Evolutionary conservation across 2,797 vertebrate genomes (phyloP).

Genomic region (Anguilla anguilla): DNA sequence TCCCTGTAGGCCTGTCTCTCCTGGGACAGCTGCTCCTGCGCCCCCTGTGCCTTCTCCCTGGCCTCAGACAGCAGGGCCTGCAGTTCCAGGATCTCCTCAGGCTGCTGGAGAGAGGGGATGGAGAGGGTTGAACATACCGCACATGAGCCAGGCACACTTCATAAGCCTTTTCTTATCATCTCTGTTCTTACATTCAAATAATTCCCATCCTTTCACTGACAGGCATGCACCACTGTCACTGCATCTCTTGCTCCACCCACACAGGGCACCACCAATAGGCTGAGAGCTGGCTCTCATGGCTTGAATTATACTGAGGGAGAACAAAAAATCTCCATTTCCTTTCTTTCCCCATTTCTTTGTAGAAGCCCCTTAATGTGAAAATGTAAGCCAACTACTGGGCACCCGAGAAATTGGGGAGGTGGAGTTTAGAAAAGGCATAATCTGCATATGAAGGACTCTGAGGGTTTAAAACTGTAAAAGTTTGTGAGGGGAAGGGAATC

Average conservation of each 20-base stretch:
- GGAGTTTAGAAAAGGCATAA: background rate
- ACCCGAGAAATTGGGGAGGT: conserved; percentile 24
- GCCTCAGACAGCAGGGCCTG: conserved; percentile 75
- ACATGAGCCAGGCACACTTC: background rate
- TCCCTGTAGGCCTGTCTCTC: conserved; percentile 80
- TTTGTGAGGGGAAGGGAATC: background rate
- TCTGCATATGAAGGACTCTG: background rate
- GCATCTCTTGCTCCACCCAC: background rate
- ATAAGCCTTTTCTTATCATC: background rate
- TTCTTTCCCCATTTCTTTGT: background rate
- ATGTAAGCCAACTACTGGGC: conserved; percentile 18
- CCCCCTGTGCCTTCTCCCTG: conserved; percentile 73
- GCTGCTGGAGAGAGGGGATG: conserved; percentile 21
- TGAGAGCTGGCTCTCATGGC: background rate
- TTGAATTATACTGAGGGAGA: conserved; percentile 25
- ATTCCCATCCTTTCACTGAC: background rate
- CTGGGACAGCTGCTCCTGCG: conserved; percentile 80
- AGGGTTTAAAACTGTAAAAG: background rate
- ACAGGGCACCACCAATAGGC: background rate
- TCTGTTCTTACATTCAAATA: no score
- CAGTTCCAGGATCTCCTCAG: conserved; percentile 75
- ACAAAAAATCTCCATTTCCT: conserved; percentile 10
- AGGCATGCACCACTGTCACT: background rate
- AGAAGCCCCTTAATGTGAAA: conserved; percentile 21
- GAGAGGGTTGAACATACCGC: background rate